phyloP scores from a whole-genome alignment of 2,797 vertebrate species.

The Acanthopagrus latus region DNA sequence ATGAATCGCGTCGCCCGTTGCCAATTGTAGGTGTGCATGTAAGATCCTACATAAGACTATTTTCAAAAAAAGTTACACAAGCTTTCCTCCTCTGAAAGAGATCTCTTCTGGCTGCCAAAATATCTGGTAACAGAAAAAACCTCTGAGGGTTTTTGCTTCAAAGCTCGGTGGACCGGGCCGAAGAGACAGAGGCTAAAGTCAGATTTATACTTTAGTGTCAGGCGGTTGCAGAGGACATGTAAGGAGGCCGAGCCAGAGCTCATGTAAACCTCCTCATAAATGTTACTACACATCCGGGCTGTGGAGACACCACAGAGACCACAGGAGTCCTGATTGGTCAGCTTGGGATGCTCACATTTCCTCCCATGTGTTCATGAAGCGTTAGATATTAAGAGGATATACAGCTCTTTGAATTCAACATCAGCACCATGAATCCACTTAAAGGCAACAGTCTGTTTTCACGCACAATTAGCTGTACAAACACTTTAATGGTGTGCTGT shows the following conservation, averaged over 20 bases:
- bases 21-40: conserved; percentile 49
- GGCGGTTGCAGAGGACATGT: conserved; percentile 33
- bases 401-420: conserved; percentile 5
- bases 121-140: conserved; percentile 46
- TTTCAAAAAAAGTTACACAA: conserved; percentile 37
- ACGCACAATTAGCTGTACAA: conserved; percentile 33
- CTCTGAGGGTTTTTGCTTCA: conserved; percentile 27
- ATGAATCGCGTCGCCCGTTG: conserved; percentile 36
- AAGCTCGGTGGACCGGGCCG: conserved; percentile 29
- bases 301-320: conserved; percentile 20
- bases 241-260: conserved; percentile 20
- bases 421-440: conserved; percentile 14
- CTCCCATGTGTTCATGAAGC: not conserved
- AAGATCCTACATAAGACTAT: conserved; percentile 45
- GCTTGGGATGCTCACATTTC: not conserved
- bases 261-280: conserved; percentile 42
- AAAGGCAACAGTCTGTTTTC: conserved; percentile 27
- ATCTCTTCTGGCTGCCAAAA: conserved; percentile 36
- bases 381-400: conserved; percentile 10
- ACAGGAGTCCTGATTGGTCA: conserved; percentile 16
- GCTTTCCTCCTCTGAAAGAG: conserved; percentile 19
- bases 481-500: conserved; percentile 26
- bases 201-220: conserved; percentile 44
- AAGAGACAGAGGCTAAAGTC: conserved; percentile 28
- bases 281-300: conserved; percentile 34